phyloP scores from a whole-genome alignment of 2,113 vertebrate species.

The Toxotes jaculatrix region DNA sequence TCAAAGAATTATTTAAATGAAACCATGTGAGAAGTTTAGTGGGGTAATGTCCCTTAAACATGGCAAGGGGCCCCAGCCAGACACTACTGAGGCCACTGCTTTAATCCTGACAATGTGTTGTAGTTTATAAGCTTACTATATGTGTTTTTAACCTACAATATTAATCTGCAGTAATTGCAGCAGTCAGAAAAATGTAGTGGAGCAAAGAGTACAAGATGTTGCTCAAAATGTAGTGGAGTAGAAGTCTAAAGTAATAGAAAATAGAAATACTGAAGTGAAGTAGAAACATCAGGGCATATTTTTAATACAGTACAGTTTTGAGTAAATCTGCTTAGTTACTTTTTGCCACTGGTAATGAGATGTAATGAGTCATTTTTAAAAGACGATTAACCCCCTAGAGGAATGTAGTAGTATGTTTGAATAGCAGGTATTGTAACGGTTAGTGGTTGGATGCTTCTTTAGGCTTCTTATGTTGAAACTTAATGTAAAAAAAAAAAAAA shows the following conservation, averaged over 20 bases:
- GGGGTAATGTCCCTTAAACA: neutral
- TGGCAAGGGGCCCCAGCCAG: neutral
- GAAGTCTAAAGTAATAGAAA: neutral
- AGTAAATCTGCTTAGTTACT: neutral
- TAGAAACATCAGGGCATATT: neutral
- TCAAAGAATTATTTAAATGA: slow-evolving; percentile 21
- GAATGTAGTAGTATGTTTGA: neutral
- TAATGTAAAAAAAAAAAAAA: too few relatives aligned
- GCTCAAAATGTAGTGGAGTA: neutral
- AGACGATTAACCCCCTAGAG: neutral
- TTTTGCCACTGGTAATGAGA: neutral
- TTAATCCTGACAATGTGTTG: neutral
- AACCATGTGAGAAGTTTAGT: slow-evolving; percentile 6
- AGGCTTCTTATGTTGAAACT: too few relatives aligned
- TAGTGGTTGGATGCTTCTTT: neutral
- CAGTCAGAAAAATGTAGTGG: neutral
- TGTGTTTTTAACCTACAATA: too few relatives aligned
- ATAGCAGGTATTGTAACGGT: neutral
- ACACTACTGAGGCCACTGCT: neutral
- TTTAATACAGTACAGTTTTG: neutral
- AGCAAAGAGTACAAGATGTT: too few relatives aligned
- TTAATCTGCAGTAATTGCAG: too few relatives aligned
- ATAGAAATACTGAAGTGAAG: neutral
- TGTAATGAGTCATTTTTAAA: neutral
- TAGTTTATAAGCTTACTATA: neutral